Conservation (phyloP, 35 echinoderm and acorn worm species). For the Diadema setosum region DNA sequence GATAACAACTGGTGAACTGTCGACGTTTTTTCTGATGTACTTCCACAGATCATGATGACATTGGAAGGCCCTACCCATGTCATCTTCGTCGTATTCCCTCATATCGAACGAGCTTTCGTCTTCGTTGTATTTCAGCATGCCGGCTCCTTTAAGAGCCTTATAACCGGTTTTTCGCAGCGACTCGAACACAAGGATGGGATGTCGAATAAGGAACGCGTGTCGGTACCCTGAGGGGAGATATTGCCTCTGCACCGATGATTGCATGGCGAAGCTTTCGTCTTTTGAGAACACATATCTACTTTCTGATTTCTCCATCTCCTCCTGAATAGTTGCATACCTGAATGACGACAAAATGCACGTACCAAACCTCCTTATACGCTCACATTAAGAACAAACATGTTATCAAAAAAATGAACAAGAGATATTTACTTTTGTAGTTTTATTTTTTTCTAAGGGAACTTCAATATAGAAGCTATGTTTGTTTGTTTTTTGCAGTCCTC, state of each 20-base stretch:
- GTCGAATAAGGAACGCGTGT: slow-evolving; percentile 50
- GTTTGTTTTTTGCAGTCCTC: too few relatives aligned
- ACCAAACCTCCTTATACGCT: too few relatives aligned
- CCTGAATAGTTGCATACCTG: too few relatives aligned
- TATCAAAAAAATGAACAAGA: too few relatives aligned
- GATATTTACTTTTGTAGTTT: too few relatives aligned
- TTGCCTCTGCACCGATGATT: not conserved
- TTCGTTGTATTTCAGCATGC: not conserved
- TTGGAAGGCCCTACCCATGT: too few relatives aligned
- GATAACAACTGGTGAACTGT: slow-evolving; percentile 19
- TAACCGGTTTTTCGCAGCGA: slow-evolving; percentile 18
- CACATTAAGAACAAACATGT: too few relatives aligned
- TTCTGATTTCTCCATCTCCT: not conserved
- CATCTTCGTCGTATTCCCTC: not conserved
- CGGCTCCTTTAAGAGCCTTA: not conserved
- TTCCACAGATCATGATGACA: slow-evolving; percentile 34
- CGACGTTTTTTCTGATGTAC: slow-evolving; percentile 37
- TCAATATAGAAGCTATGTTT: too few relatives aligned
- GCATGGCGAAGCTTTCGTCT: not conserved
- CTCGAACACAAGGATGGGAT: slow-evolving; percentile 22
- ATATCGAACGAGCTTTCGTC: not conserved
- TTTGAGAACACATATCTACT: not conserved
- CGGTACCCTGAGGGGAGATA: slow-evolving; percentile 31
- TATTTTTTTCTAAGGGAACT: too few relatives aligned
- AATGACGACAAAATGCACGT: too few relatives aligned